phyloP scores from a whole-genome alignment of 1,140 invertebrate species.

The Oedothorax gibbosus region DNA sequence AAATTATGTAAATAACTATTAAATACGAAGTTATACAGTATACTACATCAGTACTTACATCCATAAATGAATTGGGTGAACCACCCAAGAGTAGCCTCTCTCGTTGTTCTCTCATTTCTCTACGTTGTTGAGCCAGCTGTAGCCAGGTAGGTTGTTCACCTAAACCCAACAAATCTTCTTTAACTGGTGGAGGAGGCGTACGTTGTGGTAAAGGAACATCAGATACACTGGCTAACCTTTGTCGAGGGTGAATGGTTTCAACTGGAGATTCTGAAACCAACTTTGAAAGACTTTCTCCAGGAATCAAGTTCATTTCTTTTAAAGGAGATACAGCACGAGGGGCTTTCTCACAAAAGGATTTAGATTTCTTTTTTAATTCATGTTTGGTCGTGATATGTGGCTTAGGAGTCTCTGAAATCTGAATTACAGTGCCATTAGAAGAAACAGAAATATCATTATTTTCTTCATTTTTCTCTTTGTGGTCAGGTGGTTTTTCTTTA shows the following conservation, averaged over 20 bases:
- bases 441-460: slow-evolving; percentile 61
- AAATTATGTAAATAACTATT: not conserved
- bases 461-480: slow-evolving; percentile 8
- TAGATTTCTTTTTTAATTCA: slow-evolving; percentile 73
- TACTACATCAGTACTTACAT: slow-evolving; percentile 44
- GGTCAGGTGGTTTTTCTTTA: slow-evolving; percentile 68
- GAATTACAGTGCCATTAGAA: slow-evolving; percentile 40
- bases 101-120: slow-evolving; percentile 80
- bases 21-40: not conserved
- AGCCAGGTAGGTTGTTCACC: slow-evolving; percentile 63
- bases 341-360: slow-evolving; percentile 70
- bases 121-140: slow-evolving; percentile 75
- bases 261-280: slow-evolving; percentile 55
- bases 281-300: slow-evolving; percentile 66
- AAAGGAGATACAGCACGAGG: slow-evolving; percentile 63
- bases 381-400: slow-evolving; percentile 40
- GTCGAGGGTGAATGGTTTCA: slow-evolving; percentile 49
- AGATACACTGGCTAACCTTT: slow-evolving; percentile 60
- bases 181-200: slow-evolving; percentile 46
- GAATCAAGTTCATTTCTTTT: slow-evolving; percentile 67
- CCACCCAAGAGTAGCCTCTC: slow-evolving; percentile 64
- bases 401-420: slow-evolving; percentile 50
- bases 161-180: slow-evolving; percentile 57
- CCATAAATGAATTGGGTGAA: slow-evolving; percentile 55
- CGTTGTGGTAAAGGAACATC: slow-evolving; percentile 60